These are phyloP conservation scores for Marmota flaviventris DNA, from an alignment of 2,113 vertebrate genomes.

Conservation along the genomic window DNA sequence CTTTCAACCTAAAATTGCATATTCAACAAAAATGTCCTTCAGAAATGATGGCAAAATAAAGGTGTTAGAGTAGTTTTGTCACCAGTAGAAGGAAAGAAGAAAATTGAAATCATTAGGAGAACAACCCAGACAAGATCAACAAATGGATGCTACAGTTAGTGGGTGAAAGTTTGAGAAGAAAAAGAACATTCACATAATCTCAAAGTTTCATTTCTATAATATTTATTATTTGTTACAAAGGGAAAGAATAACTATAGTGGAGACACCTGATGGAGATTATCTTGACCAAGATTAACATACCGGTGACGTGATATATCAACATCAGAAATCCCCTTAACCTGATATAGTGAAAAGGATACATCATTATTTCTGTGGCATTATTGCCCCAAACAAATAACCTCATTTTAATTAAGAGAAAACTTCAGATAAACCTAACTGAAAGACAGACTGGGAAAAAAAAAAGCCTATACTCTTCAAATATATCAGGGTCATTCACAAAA, in stretches of 20 bases:
- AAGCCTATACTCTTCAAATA: neutral
- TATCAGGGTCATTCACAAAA: neutral
- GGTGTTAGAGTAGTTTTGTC: neutral
- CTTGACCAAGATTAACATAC: neutral
- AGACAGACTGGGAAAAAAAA: neutral
- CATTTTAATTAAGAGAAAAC: neutral
- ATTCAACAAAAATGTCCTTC: neutral
- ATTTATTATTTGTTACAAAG: neutral
- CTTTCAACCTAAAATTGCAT: neutral
- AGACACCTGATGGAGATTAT: neutral
- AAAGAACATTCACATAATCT: neutral
- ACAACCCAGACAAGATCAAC: no score
- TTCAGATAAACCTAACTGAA: neutral
- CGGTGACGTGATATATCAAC: neutral
- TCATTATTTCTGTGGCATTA: neutral
- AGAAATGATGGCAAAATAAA: neutral
- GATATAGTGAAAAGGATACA: neutral
- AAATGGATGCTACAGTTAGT: neutral
- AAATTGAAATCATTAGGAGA: neutral
- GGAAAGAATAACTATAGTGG: neutral
- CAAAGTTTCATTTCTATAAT: neutral
- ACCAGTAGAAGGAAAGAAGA: neutral
- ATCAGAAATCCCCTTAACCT: neutral
- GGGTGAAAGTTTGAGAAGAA: neutral
- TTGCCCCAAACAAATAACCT: neutral